Evolutionary conservation across 2,888 invertebrate genomes (phyloP).

Genomic region (Carcina quercana): DNA sequence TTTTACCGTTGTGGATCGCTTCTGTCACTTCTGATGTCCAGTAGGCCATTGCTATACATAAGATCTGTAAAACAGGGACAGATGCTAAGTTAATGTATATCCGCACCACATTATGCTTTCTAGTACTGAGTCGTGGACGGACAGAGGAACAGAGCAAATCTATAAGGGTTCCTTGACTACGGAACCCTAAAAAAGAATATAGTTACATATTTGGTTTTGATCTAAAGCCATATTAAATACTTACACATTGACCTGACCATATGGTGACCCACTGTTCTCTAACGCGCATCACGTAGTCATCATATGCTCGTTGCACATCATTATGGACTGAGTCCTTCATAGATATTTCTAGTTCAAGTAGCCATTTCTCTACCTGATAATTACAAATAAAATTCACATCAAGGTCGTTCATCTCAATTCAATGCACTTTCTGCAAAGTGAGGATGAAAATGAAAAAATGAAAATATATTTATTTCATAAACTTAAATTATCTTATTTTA

Average conservation of each 20-base stretch:
- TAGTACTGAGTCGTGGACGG: no score
- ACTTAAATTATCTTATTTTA: no score
- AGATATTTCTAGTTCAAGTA: constrained; percentile 87
- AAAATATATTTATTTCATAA: no score
- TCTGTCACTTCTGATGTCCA: constrained; percentile 93
- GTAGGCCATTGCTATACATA: constrained; percentile 88
- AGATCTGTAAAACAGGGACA: constrained; percentile 68
- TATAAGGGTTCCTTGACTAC: no score
- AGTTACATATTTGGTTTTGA: no score
- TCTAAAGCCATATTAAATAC: constrained; percentile 16
- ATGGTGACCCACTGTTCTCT: constrained; percentile 88
- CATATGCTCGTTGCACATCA: constrained; percentile 79
- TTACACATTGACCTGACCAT: constrained; percentile 94
- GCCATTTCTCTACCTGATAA: constrained; percentile 89
- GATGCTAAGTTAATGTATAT: no score
- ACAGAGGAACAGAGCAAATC: no score
- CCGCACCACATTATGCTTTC: no score
- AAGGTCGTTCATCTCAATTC: no score
- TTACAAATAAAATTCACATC: constrained; percentile 4
- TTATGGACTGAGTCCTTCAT: constrained; percentile 93
- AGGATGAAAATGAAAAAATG: no score
- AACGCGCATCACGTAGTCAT: constrained; percentile 78
- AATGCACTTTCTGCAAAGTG: no score
- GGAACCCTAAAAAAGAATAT: constrained; percentile 4
- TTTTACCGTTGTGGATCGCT: constrained; percentile 76